These are phyloP conservation scores for Clarias laeviceps DNA, from an alignment of 2,797 vertebrate species.

Conservation along the genomic window DNA sequence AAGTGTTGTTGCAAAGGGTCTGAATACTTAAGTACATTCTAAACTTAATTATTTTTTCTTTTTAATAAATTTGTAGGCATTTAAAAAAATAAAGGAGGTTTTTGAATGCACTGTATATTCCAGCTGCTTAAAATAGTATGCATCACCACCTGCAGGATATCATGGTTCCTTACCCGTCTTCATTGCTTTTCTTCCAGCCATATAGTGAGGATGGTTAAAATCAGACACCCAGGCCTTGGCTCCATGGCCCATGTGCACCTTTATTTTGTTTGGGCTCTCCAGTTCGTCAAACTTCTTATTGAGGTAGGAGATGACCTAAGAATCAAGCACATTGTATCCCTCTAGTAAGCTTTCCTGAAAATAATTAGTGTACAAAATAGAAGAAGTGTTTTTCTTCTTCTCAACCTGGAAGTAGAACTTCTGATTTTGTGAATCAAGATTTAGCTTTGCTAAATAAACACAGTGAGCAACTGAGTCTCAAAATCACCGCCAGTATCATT, in stretches of 20 bases:
- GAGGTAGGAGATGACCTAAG: slow-evolving; percentile 83
- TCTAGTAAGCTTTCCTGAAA: not conserved
- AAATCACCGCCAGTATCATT: not conserved
- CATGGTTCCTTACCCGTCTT: slow-evolving; percentile 81
- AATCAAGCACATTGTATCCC: not conserved
- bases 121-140: not conserved
- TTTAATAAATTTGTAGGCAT: no score
- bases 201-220: slow-evolving; percentile 95
- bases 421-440: not conserved
- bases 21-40: no score
- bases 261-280: slow-evolving; percentile 89
- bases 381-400: not conserved
- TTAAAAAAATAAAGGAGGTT: no score
- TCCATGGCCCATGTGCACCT: slow-evolving; percentile 83
- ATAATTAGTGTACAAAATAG: not conserved
- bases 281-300: slow-evolving; percentile 83
- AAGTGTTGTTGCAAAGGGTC: no score
- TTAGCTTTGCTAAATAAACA: not conserved
- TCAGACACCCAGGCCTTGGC: slow-evolving; percentile 97
- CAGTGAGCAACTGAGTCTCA: not conserved
- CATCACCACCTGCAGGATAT: not conserved
- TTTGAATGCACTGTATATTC: not conserved
- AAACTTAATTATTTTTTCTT: no score
- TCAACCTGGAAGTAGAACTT: not conserved
- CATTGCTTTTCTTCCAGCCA: slow-evolving; percentile 92